A percentile compares a stretch with the other conserved stretches of the same genome.
Evolutionary conservation across 2,888 invertebrate species (phyloP).

Genomic region (Zonitis immaculata): DNA sequence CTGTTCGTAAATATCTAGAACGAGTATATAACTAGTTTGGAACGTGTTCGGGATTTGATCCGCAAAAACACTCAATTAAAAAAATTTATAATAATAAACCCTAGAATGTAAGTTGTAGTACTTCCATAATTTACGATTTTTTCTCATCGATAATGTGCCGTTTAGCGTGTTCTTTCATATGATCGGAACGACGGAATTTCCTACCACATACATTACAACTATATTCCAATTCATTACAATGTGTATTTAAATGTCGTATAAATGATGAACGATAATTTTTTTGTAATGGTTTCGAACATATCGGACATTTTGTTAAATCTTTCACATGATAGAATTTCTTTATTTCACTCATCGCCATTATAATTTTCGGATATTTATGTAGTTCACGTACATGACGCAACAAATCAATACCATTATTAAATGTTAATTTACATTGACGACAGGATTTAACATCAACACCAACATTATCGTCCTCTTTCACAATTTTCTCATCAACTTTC

Average conservation of each 20-base stretch:
- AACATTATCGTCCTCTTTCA: not conserved
- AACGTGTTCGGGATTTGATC: no score
- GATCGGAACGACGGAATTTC: conserved; percentile 14
- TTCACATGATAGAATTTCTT: conserved; percentile 10
- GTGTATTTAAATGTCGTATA: conserved; percentile 14
- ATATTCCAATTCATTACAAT: conserved; percentile 12
- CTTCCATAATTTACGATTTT: no score
- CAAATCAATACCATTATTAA: conserved; percentile 6
- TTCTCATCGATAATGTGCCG: conserved; percentile 8
- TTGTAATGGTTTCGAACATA: conserved; percentile 14
- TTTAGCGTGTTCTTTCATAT: conserved; percentile 16
- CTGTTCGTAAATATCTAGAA: no score
- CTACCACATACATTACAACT: conserved; percentile 12
- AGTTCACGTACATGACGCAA: conserved; percentile 9
- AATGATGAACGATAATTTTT: conserved; percentile 13
- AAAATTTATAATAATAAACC: no score
- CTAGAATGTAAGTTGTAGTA: no score
- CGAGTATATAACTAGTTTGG: no score
- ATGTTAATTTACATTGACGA: conserved; percentile 1
- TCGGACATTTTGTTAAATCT: conserved; percentile 12
- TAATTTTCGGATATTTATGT: conserved; percentile 13
- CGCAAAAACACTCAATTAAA: no score
- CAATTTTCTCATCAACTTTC: not conserved
- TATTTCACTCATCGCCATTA: conserved; percentile 15
- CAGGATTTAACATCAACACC: not conserved